These are phyloP conservation scores for Willowsia nigromaculata DNA, from an alignment of 2,888 invertebrate genomes.

Conservation along the genomic window DNA sequence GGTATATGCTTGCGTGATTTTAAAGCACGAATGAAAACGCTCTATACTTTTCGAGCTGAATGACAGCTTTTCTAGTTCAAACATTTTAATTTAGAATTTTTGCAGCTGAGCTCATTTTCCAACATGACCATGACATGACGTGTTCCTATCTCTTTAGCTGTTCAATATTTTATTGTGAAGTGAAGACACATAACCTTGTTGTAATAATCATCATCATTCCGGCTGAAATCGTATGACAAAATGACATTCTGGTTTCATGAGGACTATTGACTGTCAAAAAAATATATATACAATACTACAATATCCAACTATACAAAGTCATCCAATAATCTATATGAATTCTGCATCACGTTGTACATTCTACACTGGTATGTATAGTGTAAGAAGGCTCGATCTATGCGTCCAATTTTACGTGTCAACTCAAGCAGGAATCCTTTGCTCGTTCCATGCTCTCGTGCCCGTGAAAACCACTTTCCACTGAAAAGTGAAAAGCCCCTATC, in stretches of 20 bases:
- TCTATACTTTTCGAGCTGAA: no score
- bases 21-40: no score
- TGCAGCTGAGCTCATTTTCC: background rate
- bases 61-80: no score
- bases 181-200: background rate
- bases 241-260: background rate
- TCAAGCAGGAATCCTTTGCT: background rate
- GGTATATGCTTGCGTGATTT: no score
- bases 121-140: background rate
- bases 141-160: background rate
- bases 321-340: no score
- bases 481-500: background rate
- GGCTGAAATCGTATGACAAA: conserved; percentile 8
- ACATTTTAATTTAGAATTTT: background rate
- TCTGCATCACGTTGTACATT: no score
- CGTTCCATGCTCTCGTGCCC: background rate
- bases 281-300: no score
- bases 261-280: background rate
- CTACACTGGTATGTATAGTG: no score
- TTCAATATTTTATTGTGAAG: background rate
- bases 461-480: background rate
- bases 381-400: background rate
- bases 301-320: no score
- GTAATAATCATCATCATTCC: background rate
- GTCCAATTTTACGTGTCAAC: background rate